Evolutionary conservation across 2,888 invertebrate species (phyloP).

Genomic region (Plusia festucae): DNA sequence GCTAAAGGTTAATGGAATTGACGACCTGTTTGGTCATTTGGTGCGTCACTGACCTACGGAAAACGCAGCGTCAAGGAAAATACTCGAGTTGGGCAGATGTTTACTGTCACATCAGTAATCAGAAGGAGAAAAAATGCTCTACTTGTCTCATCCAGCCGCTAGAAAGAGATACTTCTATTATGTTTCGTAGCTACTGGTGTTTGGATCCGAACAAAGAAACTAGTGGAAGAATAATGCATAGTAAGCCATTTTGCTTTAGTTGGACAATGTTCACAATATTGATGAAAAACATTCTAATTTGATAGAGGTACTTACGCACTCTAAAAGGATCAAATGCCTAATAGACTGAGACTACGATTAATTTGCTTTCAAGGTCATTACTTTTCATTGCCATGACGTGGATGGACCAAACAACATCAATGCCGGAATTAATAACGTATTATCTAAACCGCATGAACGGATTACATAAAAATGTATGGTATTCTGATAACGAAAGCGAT

Average conservation of each 20-base stretch:
- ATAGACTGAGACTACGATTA: neutral
- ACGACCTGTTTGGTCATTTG: slow-evolving; percentile 16
- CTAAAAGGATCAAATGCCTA: neutral
- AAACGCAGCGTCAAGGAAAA: neutral
- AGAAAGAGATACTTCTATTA: too few species aligned
- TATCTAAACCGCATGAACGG: neutral
- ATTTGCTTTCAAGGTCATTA: neutral
- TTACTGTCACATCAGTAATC: neutral
- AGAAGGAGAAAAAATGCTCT: too few species aligned
- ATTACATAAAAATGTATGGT: neutral
- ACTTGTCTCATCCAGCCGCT: too few species aligned
- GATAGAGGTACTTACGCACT: too few species aligned
- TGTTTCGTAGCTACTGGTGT: too few species aligned
- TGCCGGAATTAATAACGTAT: slow-evolving; percentile 3
- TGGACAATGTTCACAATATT: too few species aligned
- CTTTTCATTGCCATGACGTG: neutral
- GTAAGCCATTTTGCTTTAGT: too few species aligned
- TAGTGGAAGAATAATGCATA: too few species aligned
- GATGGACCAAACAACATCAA: neutral
- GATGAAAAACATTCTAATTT: too few species aligned
- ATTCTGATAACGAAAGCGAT: neutral
- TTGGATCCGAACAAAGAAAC: too few species aligned
- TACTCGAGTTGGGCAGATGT: neutral
- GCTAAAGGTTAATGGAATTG: slow-evolving; percentile 38
- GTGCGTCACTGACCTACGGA: slow-evolving; percentile 22